A percentile compares a stretch with the other conserved stretches of the same genome.
Evolutionary conservation across 2,888 invertebrate species (phyloP).

Genomic region (Euspilapteryx auroguttella): DNA sequence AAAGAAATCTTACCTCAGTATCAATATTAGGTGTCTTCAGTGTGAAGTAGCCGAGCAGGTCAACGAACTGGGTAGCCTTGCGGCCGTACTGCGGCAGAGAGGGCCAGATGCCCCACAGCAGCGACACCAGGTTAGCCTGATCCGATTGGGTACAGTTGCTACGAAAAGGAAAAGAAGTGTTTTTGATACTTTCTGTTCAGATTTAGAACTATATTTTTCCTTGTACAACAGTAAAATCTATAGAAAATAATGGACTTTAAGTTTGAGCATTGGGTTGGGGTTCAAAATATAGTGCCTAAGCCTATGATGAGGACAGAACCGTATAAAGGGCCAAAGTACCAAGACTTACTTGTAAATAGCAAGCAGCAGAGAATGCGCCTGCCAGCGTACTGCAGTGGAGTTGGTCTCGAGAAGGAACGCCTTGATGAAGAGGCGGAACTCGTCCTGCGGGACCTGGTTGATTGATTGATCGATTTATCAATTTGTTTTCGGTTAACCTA

Average conservation of each 20-base stretch:
- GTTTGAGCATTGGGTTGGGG: no score
- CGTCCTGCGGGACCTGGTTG: conserved; percentile 64
- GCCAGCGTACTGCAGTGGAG: conserved; percentile 91
- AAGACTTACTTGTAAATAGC: conserved; percentile 76
- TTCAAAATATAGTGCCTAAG: no score
- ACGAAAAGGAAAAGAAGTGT: conserved; percentile 8
- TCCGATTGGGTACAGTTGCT: conserved; percentile 77
- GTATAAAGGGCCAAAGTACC: no score
- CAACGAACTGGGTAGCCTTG: conserved; percentile 95
- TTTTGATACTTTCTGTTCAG: no score
- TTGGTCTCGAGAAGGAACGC: conserved; percentile 93
- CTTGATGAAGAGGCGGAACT: conserved; percentile 76
- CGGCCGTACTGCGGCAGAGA: conserved; percentile 87
- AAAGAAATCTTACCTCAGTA: conserved; percentile 56
- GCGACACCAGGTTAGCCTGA: conserved; percentile 77
- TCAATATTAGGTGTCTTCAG: conserved; percentile 76
- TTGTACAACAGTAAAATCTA: no score
- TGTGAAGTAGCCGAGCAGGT: conserved; percentile 92
- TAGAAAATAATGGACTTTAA: no score
- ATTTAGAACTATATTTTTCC: no score
- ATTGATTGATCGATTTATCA: no score
- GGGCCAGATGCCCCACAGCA: conserved; percentile 93
- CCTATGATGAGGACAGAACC: no score
- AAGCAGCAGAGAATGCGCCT: conserved; percentile 85
- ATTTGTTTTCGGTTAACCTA: no score